Conservation (phyloP, 2,797 vertebrate species). For the Microcaecilia unicolor region DNA sequence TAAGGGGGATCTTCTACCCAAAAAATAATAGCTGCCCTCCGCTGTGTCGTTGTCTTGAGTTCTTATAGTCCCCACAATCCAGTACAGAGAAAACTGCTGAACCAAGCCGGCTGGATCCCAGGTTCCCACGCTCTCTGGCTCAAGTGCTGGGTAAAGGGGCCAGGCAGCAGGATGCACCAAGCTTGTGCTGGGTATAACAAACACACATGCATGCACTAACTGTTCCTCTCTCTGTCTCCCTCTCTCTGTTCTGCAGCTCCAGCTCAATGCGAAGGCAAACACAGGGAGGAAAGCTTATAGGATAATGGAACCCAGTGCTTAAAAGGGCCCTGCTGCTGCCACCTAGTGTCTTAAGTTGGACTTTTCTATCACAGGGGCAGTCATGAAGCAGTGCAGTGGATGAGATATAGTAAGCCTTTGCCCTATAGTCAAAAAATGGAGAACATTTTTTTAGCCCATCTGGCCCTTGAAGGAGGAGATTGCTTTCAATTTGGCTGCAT, state of each 20-base stretch:
- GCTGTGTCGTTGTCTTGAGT: no score
- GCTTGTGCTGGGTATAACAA: not conserved
- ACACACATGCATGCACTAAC: conserved; percentile 20
- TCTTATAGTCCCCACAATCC: conserved; percentile 41
- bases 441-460: no score
- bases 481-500: no score
- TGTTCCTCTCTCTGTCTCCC: conserved; percentile 21
- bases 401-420: no score
- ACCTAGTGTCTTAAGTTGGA: conserved; percentile 47
- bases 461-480: no score
- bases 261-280: conserved; percentile 73
- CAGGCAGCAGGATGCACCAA: conserved; percentile 4
- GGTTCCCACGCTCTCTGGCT: conserved; percentile 29
- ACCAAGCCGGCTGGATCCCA: conserved; percentile 29
- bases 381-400: no score
- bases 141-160: conserved; percentile 27
- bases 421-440: no score
- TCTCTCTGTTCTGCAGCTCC: conserved; percentile 63
- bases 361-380: no score
- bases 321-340: conserved; percentile 56
- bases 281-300: conserved; percentile 70
- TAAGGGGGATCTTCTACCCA: no score
- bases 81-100: conserved; percentile 28
- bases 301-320: conserved; percentile 30
- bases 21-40: no score